Evolutionary conservation across 2,888 invertebrate genomes (phyloP), one percentile per base, ranked within the genome.

Genomic region (Tineola bisselliella): DNA sequence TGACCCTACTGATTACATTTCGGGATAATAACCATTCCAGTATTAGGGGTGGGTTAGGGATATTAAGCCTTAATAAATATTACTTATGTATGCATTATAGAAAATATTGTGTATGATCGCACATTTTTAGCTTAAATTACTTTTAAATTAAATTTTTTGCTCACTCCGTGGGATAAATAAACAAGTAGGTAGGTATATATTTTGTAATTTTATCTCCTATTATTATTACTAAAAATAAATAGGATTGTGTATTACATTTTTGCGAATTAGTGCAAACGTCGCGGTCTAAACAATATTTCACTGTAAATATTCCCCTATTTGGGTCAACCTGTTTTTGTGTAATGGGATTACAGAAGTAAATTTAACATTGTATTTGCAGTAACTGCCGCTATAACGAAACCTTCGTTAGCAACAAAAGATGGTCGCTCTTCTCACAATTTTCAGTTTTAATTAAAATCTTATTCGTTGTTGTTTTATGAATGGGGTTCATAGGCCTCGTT

Each of bases 291-390:
- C 81, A 76, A 82, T 86, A 81, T 84, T 83, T 83, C 75, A 82
- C 78, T 74, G 71, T 74, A 74, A 77, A 81, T 81, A 86, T 86
- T 87, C 79, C n/a, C n/a, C n/a, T n/a, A n/a, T n/a, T n/a, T n/a
- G 80, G 86, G 86, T 84, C 84, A 84, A 83, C 80, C 79, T 84
- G 84, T 81, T 84, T 84, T 86, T 86, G 80, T 79, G 77, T 83
- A 83, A 83, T 80, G 75, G 77, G 76, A 82, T 83, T 79, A 81
- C 79, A 81, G 77, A 81, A 83, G 83, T 78, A 81, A 81, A 83
- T 82, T 82, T 77, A 76, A 79, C 79, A 76, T 82, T 81, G 77
- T 82, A 82, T 81, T 79, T 79, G 80, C 68, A 80, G 75, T 78
- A 79, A 82, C 77, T 78, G 77, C 72, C 79, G 75, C 74, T n/a